A percentile compares a stretch with the other conserved stretches of the same genome.
These are phyloP conservation scores for Phyllopteryx taeniolatus DNA, from an alignment of 2,113 vertebrate species.

Conservation along the genomic window DNA sequence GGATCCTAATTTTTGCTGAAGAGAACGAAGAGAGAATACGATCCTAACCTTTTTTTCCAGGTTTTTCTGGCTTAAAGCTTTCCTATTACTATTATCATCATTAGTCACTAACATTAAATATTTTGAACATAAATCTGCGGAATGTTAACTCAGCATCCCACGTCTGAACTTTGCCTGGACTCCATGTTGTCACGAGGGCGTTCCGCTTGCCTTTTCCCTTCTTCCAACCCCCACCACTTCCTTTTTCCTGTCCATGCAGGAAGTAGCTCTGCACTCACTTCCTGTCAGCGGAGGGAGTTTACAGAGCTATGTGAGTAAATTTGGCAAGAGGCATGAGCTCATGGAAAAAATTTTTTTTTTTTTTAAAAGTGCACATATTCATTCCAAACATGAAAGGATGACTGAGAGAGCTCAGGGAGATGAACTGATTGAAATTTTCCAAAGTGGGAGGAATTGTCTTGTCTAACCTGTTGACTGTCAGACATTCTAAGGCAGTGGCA, in stretches of 20 bases:
- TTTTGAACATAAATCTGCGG: background rate
- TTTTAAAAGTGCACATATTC: background rate
- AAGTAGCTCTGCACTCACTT: constrained; percentile 66
- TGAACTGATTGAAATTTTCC: too few relatives aligned
- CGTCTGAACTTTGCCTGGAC: constrained; percentile 2
- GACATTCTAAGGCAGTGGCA: background rate
- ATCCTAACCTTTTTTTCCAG: background rate
- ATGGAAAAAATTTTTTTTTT: background rate
- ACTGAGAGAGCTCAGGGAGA: background rate
- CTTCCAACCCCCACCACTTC: constrained; percentile 62
- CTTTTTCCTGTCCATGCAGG: constrained; percentile 70
- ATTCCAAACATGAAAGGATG: constrained; percentile 10
- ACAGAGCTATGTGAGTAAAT: background rate
- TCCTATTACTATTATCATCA: background rate
- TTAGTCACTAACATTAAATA: background rate
- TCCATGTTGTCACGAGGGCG: constrained; percentile 6
- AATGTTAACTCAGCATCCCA: background rate
- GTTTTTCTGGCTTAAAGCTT: background rate
- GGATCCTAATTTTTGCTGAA: too few relatives aligned
- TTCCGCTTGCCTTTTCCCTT: constrained; percentile 19
- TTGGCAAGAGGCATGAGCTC: background rate
- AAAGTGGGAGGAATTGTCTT: too few relatives aligned
- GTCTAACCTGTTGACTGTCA: too few relatives aligned
- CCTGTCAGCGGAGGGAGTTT: constrained; percentile 48
- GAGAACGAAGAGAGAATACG: background rate